Conservation (phyloP, 2,113 vertebrate species). For the Terrapene triunguis region DNA sequence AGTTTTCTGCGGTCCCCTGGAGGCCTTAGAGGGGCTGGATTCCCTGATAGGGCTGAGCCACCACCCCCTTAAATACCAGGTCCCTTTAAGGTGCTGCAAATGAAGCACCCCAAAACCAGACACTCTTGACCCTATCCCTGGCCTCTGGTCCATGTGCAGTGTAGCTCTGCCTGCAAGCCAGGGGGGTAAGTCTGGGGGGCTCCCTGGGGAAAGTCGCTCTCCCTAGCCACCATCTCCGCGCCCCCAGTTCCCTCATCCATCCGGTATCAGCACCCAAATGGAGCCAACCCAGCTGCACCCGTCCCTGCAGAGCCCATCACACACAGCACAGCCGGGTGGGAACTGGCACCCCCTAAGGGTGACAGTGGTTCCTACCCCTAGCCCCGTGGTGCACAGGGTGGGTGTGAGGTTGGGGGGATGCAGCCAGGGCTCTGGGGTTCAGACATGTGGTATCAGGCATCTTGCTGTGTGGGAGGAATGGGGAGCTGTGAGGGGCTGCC, state of each 20-base stretch:
- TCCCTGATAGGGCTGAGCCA: background rate
- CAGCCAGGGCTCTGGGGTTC: background rate
- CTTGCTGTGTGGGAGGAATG: background rate
- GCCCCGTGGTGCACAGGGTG: background rate
- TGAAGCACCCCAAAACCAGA: background rate
- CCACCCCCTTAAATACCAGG: background rate
- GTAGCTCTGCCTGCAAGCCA: background rate
- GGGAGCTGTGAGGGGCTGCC: background rate
- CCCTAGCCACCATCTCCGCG: background rate
- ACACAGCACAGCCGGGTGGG: no score
- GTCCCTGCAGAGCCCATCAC: no score
- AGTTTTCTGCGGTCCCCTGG: background rate
- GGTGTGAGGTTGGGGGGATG: background rate
- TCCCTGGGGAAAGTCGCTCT: background rate
- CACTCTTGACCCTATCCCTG: no score
- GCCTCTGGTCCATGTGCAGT: no score
- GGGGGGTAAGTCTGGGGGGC: no score
- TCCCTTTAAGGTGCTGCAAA: background rate
- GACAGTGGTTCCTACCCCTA: no score
- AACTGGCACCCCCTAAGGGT: no score
- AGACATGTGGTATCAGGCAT: background rate
- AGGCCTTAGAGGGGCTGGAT: background rate
- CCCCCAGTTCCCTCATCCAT: no score
- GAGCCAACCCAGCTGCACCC: no score
- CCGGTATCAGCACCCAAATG: no score